Evolutionary conservation across 2,113 vertebrate species (phyloP).

Genomic region (Gobiocypris rarus): DNA sequence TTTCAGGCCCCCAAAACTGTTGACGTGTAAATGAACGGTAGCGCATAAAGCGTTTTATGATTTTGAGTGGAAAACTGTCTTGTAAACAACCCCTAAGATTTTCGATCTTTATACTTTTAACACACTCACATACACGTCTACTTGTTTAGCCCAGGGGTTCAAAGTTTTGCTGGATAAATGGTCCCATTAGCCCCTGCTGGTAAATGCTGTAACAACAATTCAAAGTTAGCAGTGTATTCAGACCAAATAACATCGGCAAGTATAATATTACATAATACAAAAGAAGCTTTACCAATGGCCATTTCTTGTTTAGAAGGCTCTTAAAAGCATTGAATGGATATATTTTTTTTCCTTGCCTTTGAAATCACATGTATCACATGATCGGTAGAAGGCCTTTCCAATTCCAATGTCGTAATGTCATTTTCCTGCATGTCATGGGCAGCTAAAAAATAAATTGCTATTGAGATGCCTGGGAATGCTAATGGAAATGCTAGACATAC

Average conservation of each 20-base stretch:
- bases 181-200: not conserved
- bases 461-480: not conserved
- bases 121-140: not conserved
- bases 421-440: not conserved
- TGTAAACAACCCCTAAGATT: no score
- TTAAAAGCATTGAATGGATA: not conserved
- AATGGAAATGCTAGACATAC: not conserved
- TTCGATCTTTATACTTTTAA: not conserved
- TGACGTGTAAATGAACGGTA: no score
- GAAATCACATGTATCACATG: not conserved
- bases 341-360: not conserved
- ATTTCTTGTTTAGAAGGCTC: not conserved
- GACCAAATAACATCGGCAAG: not conserved
- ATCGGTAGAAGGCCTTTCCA: not conserved
- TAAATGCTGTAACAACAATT: not conserved
- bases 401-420: not conserved
- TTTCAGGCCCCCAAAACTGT: no score
- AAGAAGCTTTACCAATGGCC: not conserved
- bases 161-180: not conserved
- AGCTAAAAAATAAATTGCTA: not conserved
- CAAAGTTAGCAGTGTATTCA: not conserved
- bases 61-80: no score
- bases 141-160: conserved; percentile 12
- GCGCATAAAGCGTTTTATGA: no score
- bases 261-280: not conserved